Base-by-base conservation (phyloP, 2,797 vertebrate genomes). In the Sylvia borin region DNA sequence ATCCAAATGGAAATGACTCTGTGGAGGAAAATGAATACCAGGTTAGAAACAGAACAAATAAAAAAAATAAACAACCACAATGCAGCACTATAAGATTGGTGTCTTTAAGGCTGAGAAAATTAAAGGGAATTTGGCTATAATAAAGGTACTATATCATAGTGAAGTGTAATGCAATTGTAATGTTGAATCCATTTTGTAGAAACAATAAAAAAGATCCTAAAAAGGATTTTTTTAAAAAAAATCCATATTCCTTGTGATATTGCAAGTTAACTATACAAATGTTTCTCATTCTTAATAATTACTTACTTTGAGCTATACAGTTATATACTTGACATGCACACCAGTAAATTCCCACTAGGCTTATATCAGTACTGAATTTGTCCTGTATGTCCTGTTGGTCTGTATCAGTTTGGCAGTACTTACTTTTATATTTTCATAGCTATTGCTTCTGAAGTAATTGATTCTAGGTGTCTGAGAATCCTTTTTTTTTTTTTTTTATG, bases 71-170 rank as follows among this genome's bases (percentile, higher is more conserved):
- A 83, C 66, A 95, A 84, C 26, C 21, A 24, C 27, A 6, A 3
- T 78, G 43, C 71, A 67, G 50, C 14, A 21, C 54, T 75, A 0
- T 58, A 90, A 93, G 86, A 94, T 74, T 93, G 74, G 92, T 93
- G 85, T 80, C 78, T 68, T 88, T 54, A 77, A 93, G 78, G 54
- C 92, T 66, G 62, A 92, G 91, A 91, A 96, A 92, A 95, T 93
- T 93, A 91, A 85, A 89, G 40, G 54, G 87, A 90, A 90, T 89
- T 92, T 97, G 68, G 36, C 76, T 93, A 19, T 94, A 84, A 90
- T 94, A 94, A 96, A 70, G 72, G 50, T 83, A 78, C 79, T 96
- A 70, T 90, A 88, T 97, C 74, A 87, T 70, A 92, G 65, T 94
- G 78, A 91, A 83, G 40, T 81, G 26, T 66, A 78, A 81, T 5